Evolutionary conservation across 2,113 vertebrate species (phyloP).

Genomic region (Nibea coibor): DNA sequence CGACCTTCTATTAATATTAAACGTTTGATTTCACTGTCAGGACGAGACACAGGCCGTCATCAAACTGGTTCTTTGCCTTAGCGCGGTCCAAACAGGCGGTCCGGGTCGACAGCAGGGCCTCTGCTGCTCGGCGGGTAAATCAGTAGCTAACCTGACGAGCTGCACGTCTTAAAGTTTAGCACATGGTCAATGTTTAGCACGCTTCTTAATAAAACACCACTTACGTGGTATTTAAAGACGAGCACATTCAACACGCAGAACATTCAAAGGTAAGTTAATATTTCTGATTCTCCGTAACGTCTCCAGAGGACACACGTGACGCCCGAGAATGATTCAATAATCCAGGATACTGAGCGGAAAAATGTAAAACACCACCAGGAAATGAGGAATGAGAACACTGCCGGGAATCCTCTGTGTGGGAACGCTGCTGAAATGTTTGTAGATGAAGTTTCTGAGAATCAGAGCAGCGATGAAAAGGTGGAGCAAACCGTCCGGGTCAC

Average conservation of each 20-base stretch:
- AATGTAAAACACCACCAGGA: background rate
- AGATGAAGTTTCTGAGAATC: background rate
- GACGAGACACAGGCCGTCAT: no score
- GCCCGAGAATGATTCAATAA: no score
- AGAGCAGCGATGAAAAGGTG: no score
- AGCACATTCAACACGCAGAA: background rate
- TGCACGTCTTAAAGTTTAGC: background rate
- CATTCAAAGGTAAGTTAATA: no score
- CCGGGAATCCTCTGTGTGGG: background rate
- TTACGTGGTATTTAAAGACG: background rate
- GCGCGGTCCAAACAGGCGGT: background rate
- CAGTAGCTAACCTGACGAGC: background rate
- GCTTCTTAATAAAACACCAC: background rate
- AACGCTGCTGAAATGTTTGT: background rate
- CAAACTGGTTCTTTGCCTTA: background rate
- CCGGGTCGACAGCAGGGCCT: background rate
- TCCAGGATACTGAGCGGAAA: background rate
- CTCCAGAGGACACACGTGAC: background rate
- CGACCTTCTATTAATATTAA: no score
- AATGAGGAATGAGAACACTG: background rate
- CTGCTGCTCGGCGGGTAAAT: background rate
- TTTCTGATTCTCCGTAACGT: background rate
- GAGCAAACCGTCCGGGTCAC: no score
- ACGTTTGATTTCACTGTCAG: no score
- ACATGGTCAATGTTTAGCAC: slow-evolving; percentile 1